These are phyloP conservation scores for Petrolisthes manimaculis DNA, from an alignment of 2,888 invertebrate species.

Conservation along the genomic window DNA sequence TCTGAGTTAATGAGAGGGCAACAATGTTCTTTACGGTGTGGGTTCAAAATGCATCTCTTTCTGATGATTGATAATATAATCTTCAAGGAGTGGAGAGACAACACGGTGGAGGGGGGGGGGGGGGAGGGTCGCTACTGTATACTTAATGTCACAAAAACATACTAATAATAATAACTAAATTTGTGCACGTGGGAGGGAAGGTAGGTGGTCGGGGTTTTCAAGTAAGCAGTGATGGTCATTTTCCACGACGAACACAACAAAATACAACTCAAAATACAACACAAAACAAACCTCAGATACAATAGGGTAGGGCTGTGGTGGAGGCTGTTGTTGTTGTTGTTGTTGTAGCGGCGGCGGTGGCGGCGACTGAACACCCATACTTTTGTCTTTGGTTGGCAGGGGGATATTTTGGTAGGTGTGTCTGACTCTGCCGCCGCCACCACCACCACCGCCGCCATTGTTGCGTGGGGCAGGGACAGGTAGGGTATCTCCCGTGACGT, in stretches of 20 bases:
- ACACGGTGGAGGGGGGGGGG: background rate
- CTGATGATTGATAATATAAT: no score
- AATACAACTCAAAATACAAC: slow-evolving; percentile 20
- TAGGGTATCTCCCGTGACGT: slow-evolving; percentile 31
- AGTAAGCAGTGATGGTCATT: slow-evolving; percentile 55
- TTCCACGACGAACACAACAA: slow-evolving; percentile 40
- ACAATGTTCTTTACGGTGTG: no score
- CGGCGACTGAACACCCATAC: slow-evolving; percentile 63
- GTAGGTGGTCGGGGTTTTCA: background rate
- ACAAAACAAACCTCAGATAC: slow-evolving; percentile 60
- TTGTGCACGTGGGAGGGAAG: background rate
- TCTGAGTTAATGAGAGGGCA: no score
- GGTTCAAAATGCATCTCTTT: no score
- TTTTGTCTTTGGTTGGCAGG: slow-evolving; percentile 71
- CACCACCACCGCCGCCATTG: slow-evolving; percentile 34
- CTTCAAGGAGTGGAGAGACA: background rate
- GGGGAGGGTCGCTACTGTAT: background rate
- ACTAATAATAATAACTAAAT: background rate
- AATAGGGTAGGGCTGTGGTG: slow-evolving; percentile 20
- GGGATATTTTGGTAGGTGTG: slow-evolving; percentile 75
- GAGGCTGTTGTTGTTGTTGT: slow-evolving; percentile 21
- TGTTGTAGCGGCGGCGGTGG: background rate
- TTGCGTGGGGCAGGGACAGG: slow-evolving; percentile 62
- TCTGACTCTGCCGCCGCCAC: slow-evolving; percentile 65
- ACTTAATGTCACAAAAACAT: no score